These are phyloP conservation scores for Cotesia vestalis DNA, from an alignment of 1,140 invertebrate genomes.

Conservation along the genomic window DNA sequence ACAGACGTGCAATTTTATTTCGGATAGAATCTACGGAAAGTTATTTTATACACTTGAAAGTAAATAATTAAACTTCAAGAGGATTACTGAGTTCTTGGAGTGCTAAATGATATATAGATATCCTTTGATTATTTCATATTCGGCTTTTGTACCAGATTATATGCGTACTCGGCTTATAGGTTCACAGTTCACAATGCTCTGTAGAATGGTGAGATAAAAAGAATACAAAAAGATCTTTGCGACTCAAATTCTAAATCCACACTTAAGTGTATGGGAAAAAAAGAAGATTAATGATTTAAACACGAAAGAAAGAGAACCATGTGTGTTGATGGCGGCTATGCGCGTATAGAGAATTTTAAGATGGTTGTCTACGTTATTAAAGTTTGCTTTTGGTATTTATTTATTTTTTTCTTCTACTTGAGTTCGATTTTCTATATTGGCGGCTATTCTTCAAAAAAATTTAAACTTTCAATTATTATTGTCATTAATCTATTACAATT, in stretches of 20 bases:
- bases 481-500: too few relatives aligned
- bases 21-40: too few relatives aligned
- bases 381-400: constrained; percentile 8
- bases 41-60: too few relatives aligned
- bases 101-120: too few relatives aligned
- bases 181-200: neutral
- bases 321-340: constrained; percentile 50
- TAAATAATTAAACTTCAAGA: too few relatives aligned
- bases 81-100: too few relatives aligned
- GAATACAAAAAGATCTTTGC: constrained; percentile 48
- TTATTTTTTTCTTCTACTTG: neutral
- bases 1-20: too few relatives aligned
- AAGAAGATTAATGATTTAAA: constrained; percentile 66
- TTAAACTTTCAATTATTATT: too few relatives aligned
- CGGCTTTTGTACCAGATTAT: too few relatives aligned
- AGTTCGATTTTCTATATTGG: too few relatives aligned
- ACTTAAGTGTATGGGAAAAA: constrained; percentile 64
- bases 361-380: neutral
- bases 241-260: constrained; percentile 63
- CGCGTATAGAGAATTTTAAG: constrained; percentile 43
- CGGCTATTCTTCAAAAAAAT: too few relatives aligned
- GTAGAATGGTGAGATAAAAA: constrained; percentile 13
- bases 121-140: too few relatives aligned
- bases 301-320: constrained; percentile 54
- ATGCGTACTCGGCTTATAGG: neutral